Percentiles rank a stretch among this genome's conserved stretches.
Evolutionary conservation across 2,113 vertebrate species (phyloP).

Genomic region (Corythornis cristatus): DNA sequence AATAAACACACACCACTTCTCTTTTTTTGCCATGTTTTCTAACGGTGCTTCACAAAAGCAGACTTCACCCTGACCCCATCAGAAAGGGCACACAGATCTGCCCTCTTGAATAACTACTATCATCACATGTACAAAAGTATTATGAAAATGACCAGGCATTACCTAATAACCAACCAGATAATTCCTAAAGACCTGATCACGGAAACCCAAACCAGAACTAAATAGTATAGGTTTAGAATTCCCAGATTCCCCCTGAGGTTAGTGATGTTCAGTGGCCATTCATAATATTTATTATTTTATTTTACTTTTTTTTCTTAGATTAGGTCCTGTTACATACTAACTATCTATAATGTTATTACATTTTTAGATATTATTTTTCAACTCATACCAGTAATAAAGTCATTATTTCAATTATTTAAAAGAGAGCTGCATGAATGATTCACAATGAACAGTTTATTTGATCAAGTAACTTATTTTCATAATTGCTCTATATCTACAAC

Average conservation of each 20-base stretch:
- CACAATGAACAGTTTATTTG: not conserved
- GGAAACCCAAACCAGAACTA: too few relatives aligned
- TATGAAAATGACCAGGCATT: too few relatives aligned
- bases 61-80: too few relatives aligned
- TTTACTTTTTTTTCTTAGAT: not conserved
- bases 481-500: not conserved
- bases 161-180: too few relatives aligned
- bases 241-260: not conserved
- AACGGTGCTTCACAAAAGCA: too few relatives aligned
- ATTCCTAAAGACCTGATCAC: too few relatives aligned
- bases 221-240: not conserved
- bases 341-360: constrained; percentile 34
- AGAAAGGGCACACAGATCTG: too few relatives aligned
- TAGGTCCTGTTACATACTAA: constrained; percentile 52
- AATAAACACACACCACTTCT: too few relatives aligned
- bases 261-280: not conserved
- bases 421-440: not conserved
- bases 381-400: constrained; percentile 43
- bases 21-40: too few relatives aligned
- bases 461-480: not conserved
- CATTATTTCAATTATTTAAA: constrained; percentile 59
- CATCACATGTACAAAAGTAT: too few relatives aligned
- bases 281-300: not conserved
- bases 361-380: constrained; percentile 64
- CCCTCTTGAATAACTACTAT: too few relatives aligned